Percentiles rank a stretch among this genome's conserved stretches.
Evolutionary conservation across 2,888 invertebrate genomes (phyloP).

Genomic region (Epinotia bilunana): DNA sequence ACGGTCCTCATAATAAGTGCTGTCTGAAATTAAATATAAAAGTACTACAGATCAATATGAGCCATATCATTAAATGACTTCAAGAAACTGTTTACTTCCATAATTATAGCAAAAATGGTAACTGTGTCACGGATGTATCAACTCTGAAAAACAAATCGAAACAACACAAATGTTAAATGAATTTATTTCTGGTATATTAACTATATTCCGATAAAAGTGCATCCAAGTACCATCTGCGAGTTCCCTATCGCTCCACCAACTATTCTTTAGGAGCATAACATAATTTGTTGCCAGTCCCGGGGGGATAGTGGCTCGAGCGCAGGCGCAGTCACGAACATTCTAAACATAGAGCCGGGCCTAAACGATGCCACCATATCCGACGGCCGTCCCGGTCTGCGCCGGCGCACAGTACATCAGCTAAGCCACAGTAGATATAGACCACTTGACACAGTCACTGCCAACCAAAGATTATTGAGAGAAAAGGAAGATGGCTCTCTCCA

Average conservation of each 20-base stretch:
- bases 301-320: slow-evolving; percentile 69
- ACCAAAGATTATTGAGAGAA: too few species aligned
- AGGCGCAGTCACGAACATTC: slow-evolving; percentile 76
- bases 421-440: too few species aligned
- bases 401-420: neutral
- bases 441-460: too few species aligned
- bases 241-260: slow-evolving; percentile 50
- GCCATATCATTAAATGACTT: neutral
- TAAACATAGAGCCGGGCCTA: slow-evolving; percentile 78
- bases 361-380: slow-evolving; percentile 81
- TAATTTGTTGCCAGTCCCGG: slow-evolving; percentile 72
- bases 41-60: neutral
- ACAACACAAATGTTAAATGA: neutral
- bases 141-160: neutral
- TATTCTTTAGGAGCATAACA: slow-evolving; percentile 77
- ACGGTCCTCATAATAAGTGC: neutral
- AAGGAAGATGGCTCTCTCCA: too few species aligned
- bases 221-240: slow-evolving; percentile 20
- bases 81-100: neutral
- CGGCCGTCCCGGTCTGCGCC: slow-evolving; percentile 62
- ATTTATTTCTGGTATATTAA: neutral
- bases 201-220: slow-evolving; percentile 13
- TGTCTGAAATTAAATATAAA: neutral
- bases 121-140: neutral
- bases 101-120: too few species aligned